Evolutionary conservation across 2,797 vertebrate genomes (phyloP).

Genomic region (Muscicapa comitata): DNA sequence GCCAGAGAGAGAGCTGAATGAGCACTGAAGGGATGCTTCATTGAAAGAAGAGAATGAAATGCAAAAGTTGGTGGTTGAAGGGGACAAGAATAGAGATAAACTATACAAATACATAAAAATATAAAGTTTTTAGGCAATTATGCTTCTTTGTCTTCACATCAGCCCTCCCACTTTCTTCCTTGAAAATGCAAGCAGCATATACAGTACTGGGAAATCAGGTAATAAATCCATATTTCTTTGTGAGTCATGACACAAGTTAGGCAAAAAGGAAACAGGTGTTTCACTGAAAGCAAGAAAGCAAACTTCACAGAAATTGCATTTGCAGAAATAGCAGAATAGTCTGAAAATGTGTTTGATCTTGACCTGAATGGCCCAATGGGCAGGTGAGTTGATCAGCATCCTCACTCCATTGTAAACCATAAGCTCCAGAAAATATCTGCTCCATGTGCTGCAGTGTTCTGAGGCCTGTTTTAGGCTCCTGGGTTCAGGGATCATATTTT

Average conservation of each 20-base stretch:
- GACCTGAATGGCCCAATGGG: neutral
- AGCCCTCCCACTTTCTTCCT: neutral
- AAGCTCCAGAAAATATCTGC: neutral
- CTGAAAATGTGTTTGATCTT: neutral
- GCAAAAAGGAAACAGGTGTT: constrained; percentile 35
- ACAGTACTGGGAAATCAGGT: neutral
- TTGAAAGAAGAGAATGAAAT: neutral
- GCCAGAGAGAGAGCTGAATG: neutral
- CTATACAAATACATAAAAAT: neutral
- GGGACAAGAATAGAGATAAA: neutral
- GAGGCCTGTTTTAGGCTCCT: neutral
- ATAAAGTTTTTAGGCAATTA: neutral
- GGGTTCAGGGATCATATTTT: constrained; percentile 1
- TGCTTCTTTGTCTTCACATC: neutral
- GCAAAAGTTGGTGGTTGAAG: neutral
- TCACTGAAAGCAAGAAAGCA: constrained; percentile 11
- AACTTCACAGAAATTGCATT: constrained; percentile 40
- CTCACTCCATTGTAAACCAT: neutral
- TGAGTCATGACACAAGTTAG: neutral
- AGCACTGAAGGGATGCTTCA: neutral
- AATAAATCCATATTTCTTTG: neutral
- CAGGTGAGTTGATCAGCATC: neutral
- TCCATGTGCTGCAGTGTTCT: neutral
- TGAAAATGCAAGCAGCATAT: neutral
- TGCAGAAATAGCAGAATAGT: neutral